Base-by-base conservation (phyloP, 1,140 invertebrate species). In the Pygmarrhopalites habei region DNA sequence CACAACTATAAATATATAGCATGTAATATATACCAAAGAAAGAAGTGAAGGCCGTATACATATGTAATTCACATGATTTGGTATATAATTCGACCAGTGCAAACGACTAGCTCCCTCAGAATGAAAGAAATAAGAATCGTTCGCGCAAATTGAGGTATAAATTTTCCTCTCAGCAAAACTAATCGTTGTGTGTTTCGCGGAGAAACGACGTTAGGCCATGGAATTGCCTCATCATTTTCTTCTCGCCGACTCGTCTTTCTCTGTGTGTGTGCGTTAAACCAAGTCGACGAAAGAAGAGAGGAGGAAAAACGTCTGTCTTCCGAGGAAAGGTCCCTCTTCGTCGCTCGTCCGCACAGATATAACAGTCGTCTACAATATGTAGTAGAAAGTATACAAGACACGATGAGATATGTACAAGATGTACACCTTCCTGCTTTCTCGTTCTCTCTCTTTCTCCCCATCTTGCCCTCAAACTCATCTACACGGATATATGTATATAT, bases 211-310 rank as follows among this genome's bases (percentile, higher is more conserved):
- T 56, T 62, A 62, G 56, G 28, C 39, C 53, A 63, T 63, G 55
- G 53, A 66, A 66, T 66, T 62, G 65, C 60, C 65, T 62, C 65
- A 62, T 62, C 65, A 66, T 62, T 65, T 62, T 51, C 65, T 55
- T 32, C 39, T 47, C 51, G 60, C 49, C 52, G 26, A 19, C 7
- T 58, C 35, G 29, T 61, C 59, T 61, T n/a, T 49, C 28, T n/a
- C 32, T 51, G 17, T 26, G 32, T 35, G 32, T 15, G 5, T 35
- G 32, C 15, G 32, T 35, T 7, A 5, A 35, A 29, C 21, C 10
- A 29, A 57, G 29, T 19, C 12, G 32, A 17, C 28, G n/a, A n/a
- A n/a, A n/a, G n/a, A n/a, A 57, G 53, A 57, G 39, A 57, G 51
- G 7, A 28, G 21, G 5, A n/a, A 53, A 53, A 53, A 53, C 26